Evolutionary conservation across 2,113 vertebrate species (phyloP), one percentile per base, ranked within the genome.

Genomic region (Kobus ellipsiprymnus): DNA sequence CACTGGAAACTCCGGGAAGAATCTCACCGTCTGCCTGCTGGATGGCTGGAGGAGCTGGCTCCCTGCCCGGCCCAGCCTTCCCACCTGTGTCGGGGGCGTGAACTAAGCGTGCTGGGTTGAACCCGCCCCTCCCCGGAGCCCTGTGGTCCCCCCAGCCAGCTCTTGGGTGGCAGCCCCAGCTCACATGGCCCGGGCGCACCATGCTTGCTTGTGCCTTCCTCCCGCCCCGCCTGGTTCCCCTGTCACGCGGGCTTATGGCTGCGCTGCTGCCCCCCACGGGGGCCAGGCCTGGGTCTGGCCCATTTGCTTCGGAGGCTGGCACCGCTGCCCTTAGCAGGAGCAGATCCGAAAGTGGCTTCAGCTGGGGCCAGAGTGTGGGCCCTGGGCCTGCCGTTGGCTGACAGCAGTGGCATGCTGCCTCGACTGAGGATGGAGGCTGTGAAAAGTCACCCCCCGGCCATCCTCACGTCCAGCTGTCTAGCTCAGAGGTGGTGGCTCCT

Each of bases 131-230:
- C 52, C 80, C 95, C 81, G 3, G 23, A 86, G 78, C 80, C 91
- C 93, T 86, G 54, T 4, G 54, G 95, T 93, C 93, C 95, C 93
- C 97, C 95, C 95, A 98, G 98, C 98, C 97, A 98, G 98, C 97
- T 97, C 97, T 98, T 97, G 94, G 95, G 98, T 74, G 74, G 98
- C 98, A 98, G 97, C 91, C 98, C 97, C 36, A 78, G 96, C 84
- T 54, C 44, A 1, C 3, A 0, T 46, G 94, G 95, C 85, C 98
- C 62, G 96, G 98, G 98, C 94, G 97, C 98, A 91, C 99, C 98
- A 29, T 90, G 94, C 98, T 99, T 98, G 99, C 98, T 99, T 17
- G 99, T 99, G 99, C 99, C 99, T 99, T 99, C 98, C 97, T 74
- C 87, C 77, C 3, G 91, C 95, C 98, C 98, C 55, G 48, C 98